phyloP scores from a whole-genome alignment of 1,140 invertebrate genomes.

The Brachionus sp. region DNA sequence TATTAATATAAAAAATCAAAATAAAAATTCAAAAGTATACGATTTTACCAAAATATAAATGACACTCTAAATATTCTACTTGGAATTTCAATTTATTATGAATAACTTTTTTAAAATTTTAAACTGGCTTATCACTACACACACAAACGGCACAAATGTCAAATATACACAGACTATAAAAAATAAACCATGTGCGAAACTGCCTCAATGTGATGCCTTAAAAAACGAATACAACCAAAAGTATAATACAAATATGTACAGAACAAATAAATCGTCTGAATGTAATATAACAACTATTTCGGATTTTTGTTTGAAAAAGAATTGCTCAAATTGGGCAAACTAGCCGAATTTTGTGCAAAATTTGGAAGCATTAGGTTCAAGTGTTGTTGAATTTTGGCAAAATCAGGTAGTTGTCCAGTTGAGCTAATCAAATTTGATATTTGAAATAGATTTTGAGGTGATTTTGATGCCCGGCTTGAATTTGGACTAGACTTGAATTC shows the following conservation, averaged over 20 bases:
- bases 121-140: not conserved
- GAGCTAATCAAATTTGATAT: constrained; percentile 5
- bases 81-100: not conserved
- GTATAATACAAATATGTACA: not conserved
- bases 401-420: not conserved
- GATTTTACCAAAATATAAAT: not conserved
- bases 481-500: not conserved
- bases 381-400: not conserved
- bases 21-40: not conserved
- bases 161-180: constrained; percentile 15
- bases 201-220: not conserved
- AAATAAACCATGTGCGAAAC: not conserved
- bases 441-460: constrained; percentile 17
- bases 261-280: not conserved
- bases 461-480: not conserved
- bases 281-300: not conserved
- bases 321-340: not conserved
- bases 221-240: not conserved
- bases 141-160: not conserved
- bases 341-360: not conserved
- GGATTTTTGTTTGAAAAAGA: not conserved
- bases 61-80: not conserved
- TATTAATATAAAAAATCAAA: not conserved
- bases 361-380: constrained; percentile 16
- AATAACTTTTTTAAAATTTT: not conserved